phyloP scores from a whole-genome alignment of 2,113 vertebrate genomes.

The Chelonoidis abingdonii region DNA sequence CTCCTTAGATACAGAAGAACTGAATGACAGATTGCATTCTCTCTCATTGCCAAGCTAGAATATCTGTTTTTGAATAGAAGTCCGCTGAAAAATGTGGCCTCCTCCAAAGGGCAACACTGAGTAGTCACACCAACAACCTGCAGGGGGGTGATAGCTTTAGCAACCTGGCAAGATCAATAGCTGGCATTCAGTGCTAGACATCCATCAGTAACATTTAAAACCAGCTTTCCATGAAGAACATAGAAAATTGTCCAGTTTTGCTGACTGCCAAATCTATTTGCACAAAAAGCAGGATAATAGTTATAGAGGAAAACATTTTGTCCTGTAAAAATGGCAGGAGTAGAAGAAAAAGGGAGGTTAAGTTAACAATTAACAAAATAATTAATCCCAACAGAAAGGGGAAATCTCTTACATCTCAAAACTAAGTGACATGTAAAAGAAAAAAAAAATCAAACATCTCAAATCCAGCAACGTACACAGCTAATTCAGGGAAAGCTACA shows the following conservation, averaged over 20 bases:
- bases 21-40: not conserved
- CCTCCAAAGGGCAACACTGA: not conserved
- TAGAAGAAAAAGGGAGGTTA: not conserved
- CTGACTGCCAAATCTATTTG: conserved; percentile 33
- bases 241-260: not conserved
- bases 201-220: conserved; percentile 53
- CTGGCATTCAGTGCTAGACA: conserved; percentile 33
- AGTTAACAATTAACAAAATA: not conserved
- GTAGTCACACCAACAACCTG: conserved; percentile 9
- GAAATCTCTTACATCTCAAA: not conserved
- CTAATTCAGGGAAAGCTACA: not conserved
- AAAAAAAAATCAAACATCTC: not conserved
- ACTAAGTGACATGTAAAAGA: not conserved
- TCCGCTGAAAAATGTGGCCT: conserved; percentile 1
- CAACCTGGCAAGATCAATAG: conserved; percentile 13
- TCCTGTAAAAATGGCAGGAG: not conserved
- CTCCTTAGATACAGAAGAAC: not conserved
- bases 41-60: not conserved
- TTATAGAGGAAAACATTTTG: not conserved
- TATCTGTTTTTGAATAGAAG: not conserved
- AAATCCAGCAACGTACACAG: not conserved
- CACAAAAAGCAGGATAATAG: not conserved
- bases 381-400: not conserved
- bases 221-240: conserved; percentile 2
- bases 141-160: not conserved